Percentiles rank a stretch among this genome's conserved stretches.
Conservation (phyloP, 1,140 invertebrate genomes). For the Dufourea novaeangliae region DNA sequence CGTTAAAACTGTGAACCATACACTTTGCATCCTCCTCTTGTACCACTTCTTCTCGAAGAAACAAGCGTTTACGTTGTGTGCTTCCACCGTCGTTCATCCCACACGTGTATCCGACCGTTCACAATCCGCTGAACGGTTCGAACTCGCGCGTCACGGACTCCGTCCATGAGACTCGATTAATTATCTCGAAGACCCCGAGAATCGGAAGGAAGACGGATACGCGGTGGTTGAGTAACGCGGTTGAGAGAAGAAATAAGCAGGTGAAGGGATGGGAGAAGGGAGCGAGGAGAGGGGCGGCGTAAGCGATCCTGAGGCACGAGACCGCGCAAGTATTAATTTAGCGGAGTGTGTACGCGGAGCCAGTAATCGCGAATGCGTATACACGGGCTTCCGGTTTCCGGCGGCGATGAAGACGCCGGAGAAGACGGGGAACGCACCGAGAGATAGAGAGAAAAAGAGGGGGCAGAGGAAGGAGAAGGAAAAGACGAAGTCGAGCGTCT, state of each 20-base stretch:
- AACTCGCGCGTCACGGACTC: not conserved
- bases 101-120: not conserved
- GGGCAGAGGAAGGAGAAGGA: not conserved
- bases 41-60: not conserved
- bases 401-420: conserved; percentile 25
- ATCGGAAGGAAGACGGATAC: conserved; percentile 18
- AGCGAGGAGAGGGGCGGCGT: not conserved
- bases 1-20: too few relatives aligned
- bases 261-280: too few relatives aligned
- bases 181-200: conserved; percentile 13
- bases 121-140: not conserved
- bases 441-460: not conserved
- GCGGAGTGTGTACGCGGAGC: conserved; percentile 25
- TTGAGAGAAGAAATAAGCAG: not conserved
- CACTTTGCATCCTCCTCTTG: too few relatives aligned
- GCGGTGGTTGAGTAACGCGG: not conserved
- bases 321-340: conserved; percentile 40
- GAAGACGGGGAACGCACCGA: not conserved
- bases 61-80: too few relatives aligned
- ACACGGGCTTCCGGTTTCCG: conserved; percentile 65
- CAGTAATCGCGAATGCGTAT: conserved; percentile 65
- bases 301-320: conserved; percentile 25
- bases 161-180: conserved; percentile 22
- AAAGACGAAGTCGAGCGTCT: conserved; percentile 38
- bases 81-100: too few relatives aligned